These are phyloP conservation scores for Trachelus troglodyta DNA, from an alignment of 2,888 invertebrate genomes.

Conservation along the genomic window DNA sequence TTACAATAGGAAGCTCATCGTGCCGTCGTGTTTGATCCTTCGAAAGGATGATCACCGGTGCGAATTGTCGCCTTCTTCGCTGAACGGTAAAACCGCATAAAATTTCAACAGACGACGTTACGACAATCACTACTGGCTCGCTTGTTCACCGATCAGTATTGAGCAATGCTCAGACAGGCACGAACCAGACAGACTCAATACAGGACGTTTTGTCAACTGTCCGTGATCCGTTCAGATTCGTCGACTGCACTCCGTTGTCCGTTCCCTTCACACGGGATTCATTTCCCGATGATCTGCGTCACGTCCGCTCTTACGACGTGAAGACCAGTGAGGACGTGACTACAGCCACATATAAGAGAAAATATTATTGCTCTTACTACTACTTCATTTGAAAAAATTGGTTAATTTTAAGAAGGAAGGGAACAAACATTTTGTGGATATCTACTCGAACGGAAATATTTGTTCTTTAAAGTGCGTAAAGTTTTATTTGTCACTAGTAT, in stretches of 20 bases:
- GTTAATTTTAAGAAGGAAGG: too few relatives aligned
- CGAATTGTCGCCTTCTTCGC: conserved; percentile 1
- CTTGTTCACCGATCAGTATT: not conserved
- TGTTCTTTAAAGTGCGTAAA: not conserved
- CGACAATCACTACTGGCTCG: too few relatives aligned
- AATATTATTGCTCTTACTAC: not conserved
- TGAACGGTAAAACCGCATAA: conserved; percentile 21
- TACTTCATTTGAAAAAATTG: not conserved
- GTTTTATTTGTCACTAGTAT: not conserved
- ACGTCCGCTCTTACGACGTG: conserved; percentile 14
- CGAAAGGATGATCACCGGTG: not conserved
- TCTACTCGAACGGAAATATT: not conserved
- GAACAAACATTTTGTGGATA: not conserved
- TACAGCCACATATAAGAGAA: too few relatives aligned
- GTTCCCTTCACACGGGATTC: conserved; percentile 15
- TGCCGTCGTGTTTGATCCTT: conserved; percentile 25
- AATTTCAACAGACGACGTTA: conserved; percentile 17
- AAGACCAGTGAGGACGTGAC: too few relatives aligned
- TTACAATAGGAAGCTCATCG: conserved; percentile 65
- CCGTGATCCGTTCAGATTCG: conserved; percentile 19
- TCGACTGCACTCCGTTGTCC: conserved; percentile 22
- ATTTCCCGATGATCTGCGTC: conserved; percentile 11
- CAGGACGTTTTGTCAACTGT: conserved; percentile 28
- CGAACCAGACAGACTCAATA: conserved; percentile 5
- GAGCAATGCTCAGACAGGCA: too few relatives aligned